Percentiles rank a stretch among this genome's conserved stretches.
Conservation (phyloP, 2,888 invertebrate species). For the Chironomus tentans region DNA sequence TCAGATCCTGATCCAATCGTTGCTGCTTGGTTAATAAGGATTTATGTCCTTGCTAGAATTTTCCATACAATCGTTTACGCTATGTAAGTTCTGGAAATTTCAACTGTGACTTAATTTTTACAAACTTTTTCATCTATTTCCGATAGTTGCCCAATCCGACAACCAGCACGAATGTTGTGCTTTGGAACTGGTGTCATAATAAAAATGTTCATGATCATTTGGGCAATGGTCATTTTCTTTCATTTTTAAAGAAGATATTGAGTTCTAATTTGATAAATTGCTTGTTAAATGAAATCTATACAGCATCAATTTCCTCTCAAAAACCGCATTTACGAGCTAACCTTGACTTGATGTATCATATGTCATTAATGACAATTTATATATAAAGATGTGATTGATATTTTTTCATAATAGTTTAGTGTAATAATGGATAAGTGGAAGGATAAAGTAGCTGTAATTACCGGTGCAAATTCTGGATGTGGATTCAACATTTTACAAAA, state of each 20-base stretch:
- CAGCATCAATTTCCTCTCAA: no score
- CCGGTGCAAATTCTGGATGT: slow-evolving; percentile 44
- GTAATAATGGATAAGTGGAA: slow-evolving; percentile 31
- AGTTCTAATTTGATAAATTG: background rate
- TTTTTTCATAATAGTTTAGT: background rate
- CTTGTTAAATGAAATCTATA: background rate
- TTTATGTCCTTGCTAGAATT: slow-evolving; percentile 37
- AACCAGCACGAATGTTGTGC: slow-evolving; percentile 44
- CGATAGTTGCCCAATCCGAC: slow-evolving; percentile 37
- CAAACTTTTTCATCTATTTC: background rate
- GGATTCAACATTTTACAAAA: slow-evolving; percentile 40
- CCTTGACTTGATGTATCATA: no score
- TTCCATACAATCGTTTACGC: slow-evolving; percentile 42
- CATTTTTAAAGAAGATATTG: background rate
- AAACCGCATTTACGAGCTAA: no score
- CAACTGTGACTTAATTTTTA: background rate
- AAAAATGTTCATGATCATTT: slow-evolving; percentile 42
- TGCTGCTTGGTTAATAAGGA: slow-evolving; percentile 39
- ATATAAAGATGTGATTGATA: background rate
- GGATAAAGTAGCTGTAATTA: slow-evolving; percentile 40
- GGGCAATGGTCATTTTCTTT: slow-evolving; percentile 30
- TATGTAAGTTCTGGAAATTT: slow-evolving; percentile 24
- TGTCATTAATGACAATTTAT: background rate
- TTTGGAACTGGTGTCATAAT: slow-evolving; percentile 40
- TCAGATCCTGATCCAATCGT: slow-evolving; percentile 42